Evolutionary conservation across 2,888 invertebrate genomes (phyloP).

Genomic region (Cecidostiba fungosa): DNA sequence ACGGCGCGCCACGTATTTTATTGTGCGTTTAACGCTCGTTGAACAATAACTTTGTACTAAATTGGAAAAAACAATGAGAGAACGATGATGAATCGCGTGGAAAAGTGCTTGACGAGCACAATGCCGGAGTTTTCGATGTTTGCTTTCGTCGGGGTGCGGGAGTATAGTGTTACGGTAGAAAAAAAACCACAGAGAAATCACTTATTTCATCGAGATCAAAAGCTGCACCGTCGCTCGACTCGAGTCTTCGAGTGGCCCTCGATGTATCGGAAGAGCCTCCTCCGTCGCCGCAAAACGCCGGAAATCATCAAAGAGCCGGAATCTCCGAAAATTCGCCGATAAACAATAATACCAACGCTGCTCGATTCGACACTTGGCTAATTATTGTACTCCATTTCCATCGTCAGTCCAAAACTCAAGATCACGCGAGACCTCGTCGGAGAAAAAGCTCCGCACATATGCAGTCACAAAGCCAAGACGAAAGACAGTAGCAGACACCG

Average conservation of each 20-base stretch:
- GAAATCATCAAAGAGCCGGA: slow-evolving; percentile 56
- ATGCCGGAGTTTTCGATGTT: neutral
- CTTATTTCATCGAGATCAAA: slow-evolving; percentile 30
- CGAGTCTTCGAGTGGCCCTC: neutral
- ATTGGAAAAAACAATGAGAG: neutral
- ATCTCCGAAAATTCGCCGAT: neutral
- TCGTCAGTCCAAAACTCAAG: neutral
- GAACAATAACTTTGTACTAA: slow-evolving; percentile 7
- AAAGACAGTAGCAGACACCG: slow-evolving; percentile 53
- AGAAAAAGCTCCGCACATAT: neutral
- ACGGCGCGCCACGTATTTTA: neutral
- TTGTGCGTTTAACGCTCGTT: slow-evolving; percentile 15
- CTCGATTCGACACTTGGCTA: no score
- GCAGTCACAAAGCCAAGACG: slow-evolving; percentile 23
- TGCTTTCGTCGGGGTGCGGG: neutral
- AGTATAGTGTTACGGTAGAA: neutral
- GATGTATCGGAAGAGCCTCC: slow-evolving; percentile 21
- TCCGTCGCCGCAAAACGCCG: slow-evolving; percentile 34
- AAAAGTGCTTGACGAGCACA: slow-evolving; percentile 17
- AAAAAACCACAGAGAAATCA: neutral
- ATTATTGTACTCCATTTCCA: neutral
- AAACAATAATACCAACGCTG: no score
- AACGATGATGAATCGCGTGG: neutral
- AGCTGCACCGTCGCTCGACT: neutral
- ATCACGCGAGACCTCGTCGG: neutral